A percentile compares a stretch with the other conserved stretches of the same genome.
phyloP scores from a whole-genome alignment of 2,888 invertebrate genomes.

The Lasioglossum lativentre region DNA sequence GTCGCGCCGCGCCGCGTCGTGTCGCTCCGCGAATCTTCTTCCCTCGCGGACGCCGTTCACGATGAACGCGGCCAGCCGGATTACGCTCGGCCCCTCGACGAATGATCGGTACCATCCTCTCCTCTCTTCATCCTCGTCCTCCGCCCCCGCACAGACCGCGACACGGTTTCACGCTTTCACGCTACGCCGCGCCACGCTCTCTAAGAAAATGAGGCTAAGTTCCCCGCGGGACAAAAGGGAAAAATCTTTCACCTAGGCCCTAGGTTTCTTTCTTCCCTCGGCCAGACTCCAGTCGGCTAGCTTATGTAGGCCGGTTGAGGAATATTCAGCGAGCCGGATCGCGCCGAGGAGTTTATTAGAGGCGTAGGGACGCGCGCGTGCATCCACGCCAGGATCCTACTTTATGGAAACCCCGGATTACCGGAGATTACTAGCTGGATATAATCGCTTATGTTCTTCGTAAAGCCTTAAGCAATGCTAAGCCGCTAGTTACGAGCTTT shows the following conservation, averaged over 20 bases:
- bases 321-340: slow-evolving; percentile 41
- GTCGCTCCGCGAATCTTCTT: slow-evolving; percentile 55
- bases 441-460: slow-evolving; percentile 60
- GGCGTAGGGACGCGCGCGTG: slow-evolving; percentile 24
- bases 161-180: slow-evolving; percentile 8
- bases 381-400: slow-evolving; percentile 38
- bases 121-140: not conserved
- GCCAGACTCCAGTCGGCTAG: not conserved
- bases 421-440: slow-evolving; percentile 45
- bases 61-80: slow-evolving; percentile 41
- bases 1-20: slow-evolving; percentile 39
- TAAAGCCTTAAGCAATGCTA: slow-evolving; percentile 40
- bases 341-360: slow-evolving; percentile 50
- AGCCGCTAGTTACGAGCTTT: slow-evolving; percentile 53
- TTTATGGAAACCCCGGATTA: slow-evolving; percentile 63
- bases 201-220: slow-evolving; percentile 18
- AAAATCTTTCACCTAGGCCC: slow-evolving; percentile 5
- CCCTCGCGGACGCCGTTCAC: slow-evolving; percentile 30
- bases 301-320: slow-evolving; percentile 40
- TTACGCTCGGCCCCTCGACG: slow-evolving; percentile 55
- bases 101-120: slow-evolving; percentile 54
- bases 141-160: not conserved
- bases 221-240: slow-evolving; percentile 3
- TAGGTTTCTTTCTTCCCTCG: not conserved
- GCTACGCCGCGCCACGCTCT: not conserved